phyloP scores from a whole-genome alignment of 2,113 vertebrate species.

The Oreochromis aureus region DNA sequence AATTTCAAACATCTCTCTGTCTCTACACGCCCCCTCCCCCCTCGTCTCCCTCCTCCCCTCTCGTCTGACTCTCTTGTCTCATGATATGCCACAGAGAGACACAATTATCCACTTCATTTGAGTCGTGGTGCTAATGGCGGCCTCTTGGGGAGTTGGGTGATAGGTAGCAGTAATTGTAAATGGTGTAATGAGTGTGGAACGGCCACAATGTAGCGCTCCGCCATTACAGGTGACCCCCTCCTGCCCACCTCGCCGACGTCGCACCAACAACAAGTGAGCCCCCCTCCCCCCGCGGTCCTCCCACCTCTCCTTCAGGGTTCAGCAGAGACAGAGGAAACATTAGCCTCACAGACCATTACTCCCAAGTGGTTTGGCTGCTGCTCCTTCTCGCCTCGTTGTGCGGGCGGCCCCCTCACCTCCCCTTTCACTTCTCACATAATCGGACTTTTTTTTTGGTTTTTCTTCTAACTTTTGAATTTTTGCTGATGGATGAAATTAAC shows the following conservation, averaged over 20 bases:
- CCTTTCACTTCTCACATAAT: slow-evolving; percentile 18
- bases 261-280: slow-evolving; percentile 42
- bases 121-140: slow-evolving; percentile 74
- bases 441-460: neutral
- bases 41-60: slow-evolving; percentile 26
- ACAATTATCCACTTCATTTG: slow-evolving; percentile 82
- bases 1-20: neutral
- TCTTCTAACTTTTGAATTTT: neutral
- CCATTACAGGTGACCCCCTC: slow-evolving; percentile 71
- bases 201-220: slow-evolving; percentile 58
- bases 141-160: slow-evolving; percentile 62
- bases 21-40: neutral
- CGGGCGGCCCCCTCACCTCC: slow-evolving; percentile 1
- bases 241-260: slow-evolving; percentile 38
- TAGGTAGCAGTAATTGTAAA: slow-evolving; percentile 77
- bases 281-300: neutral
- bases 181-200: slow-evolving; percentile 74
- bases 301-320: slow-evolving; percentile 48
- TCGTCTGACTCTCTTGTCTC: slow-evolving; percentile 60
- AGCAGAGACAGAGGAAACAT: slow-evolving; percentile 62
- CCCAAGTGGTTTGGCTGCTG: slow-evolving; percentile 54
- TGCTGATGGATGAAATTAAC: neutral
- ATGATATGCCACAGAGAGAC: slow-evolving; percentile 72
- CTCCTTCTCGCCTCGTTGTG: slow-evolving; percentile 26
- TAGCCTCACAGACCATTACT: slow-evolving; percentile 67